phyloP scores from a whole-genome alignment of 1,140 invertebrate species.

The Temnothorax nylanderi region DNA sequence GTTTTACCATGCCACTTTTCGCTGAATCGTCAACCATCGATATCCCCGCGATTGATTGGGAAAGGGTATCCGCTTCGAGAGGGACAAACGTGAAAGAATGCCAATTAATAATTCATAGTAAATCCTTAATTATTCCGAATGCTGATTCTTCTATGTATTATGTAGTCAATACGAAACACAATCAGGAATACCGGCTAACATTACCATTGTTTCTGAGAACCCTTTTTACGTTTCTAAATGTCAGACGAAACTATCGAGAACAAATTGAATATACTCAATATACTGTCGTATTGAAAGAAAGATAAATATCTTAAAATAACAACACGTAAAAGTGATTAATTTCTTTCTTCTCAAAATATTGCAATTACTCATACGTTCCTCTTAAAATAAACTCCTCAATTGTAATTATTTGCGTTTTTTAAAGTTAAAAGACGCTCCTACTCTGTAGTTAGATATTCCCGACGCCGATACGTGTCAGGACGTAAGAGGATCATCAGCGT shows the following conservation, averaged over 20 bases:
- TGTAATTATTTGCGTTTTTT: conserved; percentile 16
- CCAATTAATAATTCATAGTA: conserved; percentile 42
- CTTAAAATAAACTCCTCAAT: conserved; percentile 22
- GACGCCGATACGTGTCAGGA: conserved; percentile 32
- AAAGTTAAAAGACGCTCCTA: background rate
- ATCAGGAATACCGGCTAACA: background rate
- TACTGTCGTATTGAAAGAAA: background rate
- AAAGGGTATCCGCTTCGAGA: conserved; percentile 3
- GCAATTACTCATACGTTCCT: background rate
- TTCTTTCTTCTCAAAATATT: background rate
- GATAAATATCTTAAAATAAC: background rate
- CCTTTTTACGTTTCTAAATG: background rate
- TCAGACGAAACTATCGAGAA: background rate
- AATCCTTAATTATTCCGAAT: conserved; percentile 37
- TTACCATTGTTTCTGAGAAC: background rate
- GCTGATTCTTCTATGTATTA: conserved; percentile 6
- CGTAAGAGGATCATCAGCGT: conserved; percentile 48
- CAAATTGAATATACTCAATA: background rate
- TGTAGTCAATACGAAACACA: background rate
- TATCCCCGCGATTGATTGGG: conserved; percentile 57
- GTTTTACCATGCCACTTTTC: conserved; percentile 32
- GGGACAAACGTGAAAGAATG: background rate
- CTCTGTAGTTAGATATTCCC: conserved; percentile 23
- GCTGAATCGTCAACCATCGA: conserved; percentile 64
- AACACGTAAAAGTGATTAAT: background rate